Evolutionary conservation across 2,888 invertebrate genomes (phyloP), one percentile per base, ranked within the genome.

Genomic region (Andrena praecox): DNA sequence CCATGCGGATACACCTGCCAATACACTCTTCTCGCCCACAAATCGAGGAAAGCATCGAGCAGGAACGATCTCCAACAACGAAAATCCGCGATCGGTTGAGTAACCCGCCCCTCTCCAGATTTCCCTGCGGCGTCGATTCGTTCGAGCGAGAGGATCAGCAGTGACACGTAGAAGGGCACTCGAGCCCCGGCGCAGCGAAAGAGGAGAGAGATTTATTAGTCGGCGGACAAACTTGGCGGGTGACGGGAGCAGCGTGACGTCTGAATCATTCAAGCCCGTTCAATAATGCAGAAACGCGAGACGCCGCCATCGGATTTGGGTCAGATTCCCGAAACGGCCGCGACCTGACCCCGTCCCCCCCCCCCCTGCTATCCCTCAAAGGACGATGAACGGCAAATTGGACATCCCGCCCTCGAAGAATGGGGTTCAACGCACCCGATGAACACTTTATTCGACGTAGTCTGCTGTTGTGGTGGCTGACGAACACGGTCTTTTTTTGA

Each of bases 241-340:
- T 75, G 71, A 77, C 78, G 76, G 72, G 73, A 69, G 50, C 81
- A 72, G 76, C 71, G 75, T 84, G 85, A 85, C 82, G 82, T 85
- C 83, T 90, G 84, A 90, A 90, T 88, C 86, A 89, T 90, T 89
- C 90, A 87, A 42, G 79, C 77, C 69, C 80, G 77, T 72, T 88
- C 86, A 83, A 89, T 89, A 89, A 88, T 85, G 87, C 85, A 88
- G 84, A 83, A 89, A 86, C 86, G 84, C 86, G 85, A 42, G 16
- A 76, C 80, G 83, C 84, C 82, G 81, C 66, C 82, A 59, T 76
- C 76, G 83, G 87, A 91, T 91, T 87, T 82, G 85, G 90, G 90
- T 91, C 90, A 87, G 85, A 80, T 87, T 88, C 85, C 89, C 80
- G 85, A 91, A 91, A 90, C 83, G 87, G 82, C 72, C 74, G 77